A percentile compares a stretch with the other conserved stretches of the same genome.
phyloP scores from a whole-genome alignment of 2,113 vertebrate species.

The Mungos mungo region DNA sequence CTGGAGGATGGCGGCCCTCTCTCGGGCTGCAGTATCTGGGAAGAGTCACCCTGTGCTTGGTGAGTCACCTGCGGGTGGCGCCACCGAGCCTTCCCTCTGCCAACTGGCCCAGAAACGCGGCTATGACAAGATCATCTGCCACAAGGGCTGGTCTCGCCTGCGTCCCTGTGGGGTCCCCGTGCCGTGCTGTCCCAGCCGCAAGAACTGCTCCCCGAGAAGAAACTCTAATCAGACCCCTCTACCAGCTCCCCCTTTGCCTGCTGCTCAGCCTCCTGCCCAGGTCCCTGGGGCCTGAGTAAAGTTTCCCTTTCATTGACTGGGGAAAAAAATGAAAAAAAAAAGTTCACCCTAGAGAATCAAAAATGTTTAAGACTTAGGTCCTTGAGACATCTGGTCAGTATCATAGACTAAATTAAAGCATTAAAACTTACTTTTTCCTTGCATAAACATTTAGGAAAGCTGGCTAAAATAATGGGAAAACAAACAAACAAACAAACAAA shows the following conservation, averaged over 20 bases:
- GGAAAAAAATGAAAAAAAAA: background rate
- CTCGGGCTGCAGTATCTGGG: background rate
- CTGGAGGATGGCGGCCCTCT: background rate
- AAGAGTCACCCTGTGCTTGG: background rate
- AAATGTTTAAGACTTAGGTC: background rate
- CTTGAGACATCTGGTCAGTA: background rate
- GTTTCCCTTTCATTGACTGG: background rate
- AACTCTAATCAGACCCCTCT: background rate
- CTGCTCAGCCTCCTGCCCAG: background rate
- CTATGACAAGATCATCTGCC: background rate
- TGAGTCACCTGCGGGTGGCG: background rate
- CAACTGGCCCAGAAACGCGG: background rate
- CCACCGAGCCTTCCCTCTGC: rapidly evolving
- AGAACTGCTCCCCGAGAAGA: background rate
- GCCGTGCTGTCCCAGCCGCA: background rate
- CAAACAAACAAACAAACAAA: no score
- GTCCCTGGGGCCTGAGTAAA: background rate
- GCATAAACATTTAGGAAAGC: background rate
- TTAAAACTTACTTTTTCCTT: background rate
- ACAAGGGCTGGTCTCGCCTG: background rate
- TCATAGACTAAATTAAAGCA: background rate
- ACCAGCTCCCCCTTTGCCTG: background rate
- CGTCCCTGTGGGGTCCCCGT: background rate
- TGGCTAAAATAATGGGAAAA: background rate
- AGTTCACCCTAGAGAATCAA: background rate